Evolutionary conservation across 2,113 vertebrate genomes (phyloP).

Genomic region (Centropus bengalensis): DNA sequence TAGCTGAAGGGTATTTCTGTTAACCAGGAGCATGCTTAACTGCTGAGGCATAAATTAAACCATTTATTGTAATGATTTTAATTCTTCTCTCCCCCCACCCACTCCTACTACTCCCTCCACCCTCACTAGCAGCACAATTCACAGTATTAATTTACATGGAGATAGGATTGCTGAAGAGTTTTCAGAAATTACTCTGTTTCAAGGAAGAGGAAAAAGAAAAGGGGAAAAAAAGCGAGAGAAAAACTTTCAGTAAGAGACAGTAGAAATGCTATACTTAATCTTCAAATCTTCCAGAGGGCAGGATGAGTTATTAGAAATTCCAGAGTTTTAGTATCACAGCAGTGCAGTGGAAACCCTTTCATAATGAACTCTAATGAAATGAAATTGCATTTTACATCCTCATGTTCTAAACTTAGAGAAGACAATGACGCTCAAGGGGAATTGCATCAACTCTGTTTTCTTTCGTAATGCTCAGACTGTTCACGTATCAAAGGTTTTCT

Average conservation of each 20-base stretch:
- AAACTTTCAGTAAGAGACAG: slow-evolving; percentile 32
- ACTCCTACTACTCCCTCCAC: slow-evolving; percentile 45
- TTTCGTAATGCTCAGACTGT: background rate
- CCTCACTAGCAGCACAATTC: slow-evolving; percentile 70
- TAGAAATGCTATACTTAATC: background rate
- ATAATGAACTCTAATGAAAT: slow-evolving; percentile 43
- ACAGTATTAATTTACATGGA: slow-evolving; percentile 72
- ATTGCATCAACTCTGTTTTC: slow-evolving; percentile 10
- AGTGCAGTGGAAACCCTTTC: slow-evolving; percentile 2
- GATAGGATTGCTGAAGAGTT: slow-evolving; percentile 60
- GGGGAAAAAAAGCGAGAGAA: background rate
- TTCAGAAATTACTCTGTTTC: slow-evolving; percentile 61
- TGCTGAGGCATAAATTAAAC: slow-evolving; percentile 86
- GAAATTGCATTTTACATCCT: slow-evolving; percentile 33
- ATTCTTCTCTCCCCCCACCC: slow-evolving; percentile 68
- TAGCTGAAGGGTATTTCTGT: slow-evolving; percentile 92
- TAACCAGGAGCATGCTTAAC: slow-evolving; percentile 88
- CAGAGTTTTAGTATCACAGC: slow-evolving; percentile 8
- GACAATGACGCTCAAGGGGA: slow-evolving; percentile 19
- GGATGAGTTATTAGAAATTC: background rate
- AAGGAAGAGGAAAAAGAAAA: background rate
- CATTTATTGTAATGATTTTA: slow-evolving; percentile 84
- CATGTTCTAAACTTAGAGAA: slow-evolving; percentile 29
- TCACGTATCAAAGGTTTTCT: slow-evolving; percentile 23
- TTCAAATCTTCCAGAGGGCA: slow-evolving; percentile 22